Evolutionary conservation across 2,797 vertebrate species (phyloP), one percentile per base, ranked within the genome.

Genomic region (Esox masquinongy): DNA sequence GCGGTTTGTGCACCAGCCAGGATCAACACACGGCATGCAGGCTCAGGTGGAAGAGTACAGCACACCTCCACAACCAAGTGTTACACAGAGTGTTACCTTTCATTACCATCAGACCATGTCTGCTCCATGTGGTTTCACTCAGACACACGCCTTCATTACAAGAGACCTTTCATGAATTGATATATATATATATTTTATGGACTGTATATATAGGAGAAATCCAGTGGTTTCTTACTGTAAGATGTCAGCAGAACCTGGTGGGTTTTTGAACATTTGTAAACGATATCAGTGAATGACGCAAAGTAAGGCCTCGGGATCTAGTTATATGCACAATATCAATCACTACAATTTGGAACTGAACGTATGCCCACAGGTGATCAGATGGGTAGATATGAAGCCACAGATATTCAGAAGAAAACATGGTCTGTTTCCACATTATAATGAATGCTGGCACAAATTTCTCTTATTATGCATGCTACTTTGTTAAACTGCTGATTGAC

Each of bases 11-110:
- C 61, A 70, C 66, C 84, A 82, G 75, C 70, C 84, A 83, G 76
- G 39, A 79, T 53, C 79, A 78, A 84, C 79, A 75, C 34, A 39
- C 72, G 68, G 74, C 29, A 56, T 76, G 63, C 51, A 75, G 43
- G 59, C 47, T 68, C 59, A 79, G 63, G 70, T 68, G 74, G 75
- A 70, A 12, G 70, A 73, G 76, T 79, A 50, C 70, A 50, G 43
- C 24, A 84, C 56, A 74, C 77, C 68, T 87, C 49, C 81, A 56
- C 83, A 80, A 84, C 80, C 74, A 2, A n/a, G 67, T 69, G 50
- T 80, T 76, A 77, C 82, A 84, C 80, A 74, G 26, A 75, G 26
- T 69, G 50, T 79, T 76, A 77, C 56, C 72, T 80, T 84, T 79
- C 72, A 74, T 78, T 77, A 31, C 74, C 70, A 80, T 71, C 69